Evolutionary conservation across 92 coral and sea anemone genomes (phyloP).

Genomic region (Anthopleura xanthogrammica): DNA sequence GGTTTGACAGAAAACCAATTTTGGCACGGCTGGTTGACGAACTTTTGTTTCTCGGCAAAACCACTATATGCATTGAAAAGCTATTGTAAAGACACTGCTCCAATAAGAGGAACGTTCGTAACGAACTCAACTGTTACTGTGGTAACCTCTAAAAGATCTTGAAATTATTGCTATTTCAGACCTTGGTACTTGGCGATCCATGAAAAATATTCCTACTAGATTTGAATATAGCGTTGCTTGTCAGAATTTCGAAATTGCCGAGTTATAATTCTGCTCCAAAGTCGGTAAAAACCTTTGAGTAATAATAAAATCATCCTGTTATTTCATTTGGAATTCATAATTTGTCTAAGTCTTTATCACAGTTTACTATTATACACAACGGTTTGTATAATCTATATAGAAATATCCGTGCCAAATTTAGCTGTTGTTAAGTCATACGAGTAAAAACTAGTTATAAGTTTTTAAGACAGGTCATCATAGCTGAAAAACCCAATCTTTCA

Average conservation of each 20-base stretch:
- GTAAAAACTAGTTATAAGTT: neutral
- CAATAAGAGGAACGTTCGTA: conserved; percentile 47
- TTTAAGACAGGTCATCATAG: neutral
- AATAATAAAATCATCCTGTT: neutral
- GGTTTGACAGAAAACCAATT: conserved; percentile 21
- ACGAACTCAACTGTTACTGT: conserved; percentile 52
- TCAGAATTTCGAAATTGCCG: neutral
- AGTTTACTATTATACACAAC: conserved; percentile 2
- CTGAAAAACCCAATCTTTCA: conserved; percentile 4
- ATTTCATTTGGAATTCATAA: conserved; percentile 21
- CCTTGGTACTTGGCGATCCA: conserved; percentile 6
- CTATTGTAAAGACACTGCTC: conserved; percentile 11
- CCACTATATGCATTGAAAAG: conserved; percentile 37
- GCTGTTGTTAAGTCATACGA: conserved; percentile 1
- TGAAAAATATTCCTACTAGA: conserved; percentile 11
- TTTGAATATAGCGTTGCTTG: neutral
- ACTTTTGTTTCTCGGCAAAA: conserved; percentile 35
- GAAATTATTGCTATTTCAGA: conserved; percentile 46
- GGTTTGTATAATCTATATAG: neutral
- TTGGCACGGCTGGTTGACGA: conserved; percentile 40
- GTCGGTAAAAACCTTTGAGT: neutral
- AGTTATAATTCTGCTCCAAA: neutral
- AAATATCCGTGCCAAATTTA: neutral
- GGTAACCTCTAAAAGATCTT: conserved; percentile 49
- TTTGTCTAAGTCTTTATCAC: conserved; percentile 14